Percentiles rank a stretch among this genome's conserved stretches.
Conservation (phyloP, 2,888 invertebrate species). For the Nemoura dubitans region DNA sequence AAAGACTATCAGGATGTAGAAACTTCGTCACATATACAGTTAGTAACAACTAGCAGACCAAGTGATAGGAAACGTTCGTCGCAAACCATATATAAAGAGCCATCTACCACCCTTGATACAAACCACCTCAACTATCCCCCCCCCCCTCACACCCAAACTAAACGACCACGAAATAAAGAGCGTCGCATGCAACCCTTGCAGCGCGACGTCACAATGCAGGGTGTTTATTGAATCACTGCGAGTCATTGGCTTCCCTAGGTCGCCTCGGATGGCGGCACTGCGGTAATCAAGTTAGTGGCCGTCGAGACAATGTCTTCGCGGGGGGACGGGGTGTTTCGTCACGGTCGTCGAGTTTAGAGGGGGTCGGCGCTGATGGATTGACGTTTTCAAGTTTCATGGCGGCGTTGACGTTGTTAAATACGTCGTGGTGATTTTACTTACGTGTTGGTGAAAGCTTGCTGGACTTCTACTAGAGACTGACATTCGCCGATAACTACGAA, state of each 20-base stretch:
- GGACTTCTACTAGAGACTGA: too few species aligned
- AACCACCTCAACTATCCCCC: too few species aligned
- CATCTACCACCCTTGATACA: too few species aligned
- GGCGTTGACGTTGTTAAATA: too few species aligned
- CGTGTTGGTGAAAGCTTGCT: too few species aligned
- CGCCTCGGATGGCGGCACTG: neutral
- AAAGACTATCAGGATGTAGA: too few species aligned
- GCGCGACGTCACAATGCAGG: neutral
- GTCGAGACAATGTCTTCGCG: neutral
- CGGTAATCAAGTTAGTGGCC: neutral
- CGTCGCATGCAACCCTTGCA: neutral
- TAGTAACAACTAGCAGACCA: too few species aligned
- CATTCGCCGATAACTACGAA: too few species aligned
- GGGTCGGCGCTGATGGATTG: neutral
- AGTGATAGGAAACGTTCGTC: too few species aligned
- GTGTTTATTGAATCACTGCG: neutral
- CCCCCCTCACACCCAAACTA: neutral
- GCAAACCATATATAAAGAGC: too few species aligned
- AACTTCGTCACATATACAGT: too few species aligned
- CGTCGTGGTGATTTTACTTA: too few species aligned
- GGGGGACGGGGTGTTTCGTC: neutral
- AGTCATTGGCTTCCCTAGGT: neutral
- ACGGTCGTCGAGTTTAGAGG: neutral
- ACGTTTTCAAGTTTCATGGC: neutral
- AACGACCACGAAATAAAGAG: neutral